phyloP scores from a whole-genome alignment of 2,797 vertebrate genomes.

The Schizothorax lantsangensis region DNA sequence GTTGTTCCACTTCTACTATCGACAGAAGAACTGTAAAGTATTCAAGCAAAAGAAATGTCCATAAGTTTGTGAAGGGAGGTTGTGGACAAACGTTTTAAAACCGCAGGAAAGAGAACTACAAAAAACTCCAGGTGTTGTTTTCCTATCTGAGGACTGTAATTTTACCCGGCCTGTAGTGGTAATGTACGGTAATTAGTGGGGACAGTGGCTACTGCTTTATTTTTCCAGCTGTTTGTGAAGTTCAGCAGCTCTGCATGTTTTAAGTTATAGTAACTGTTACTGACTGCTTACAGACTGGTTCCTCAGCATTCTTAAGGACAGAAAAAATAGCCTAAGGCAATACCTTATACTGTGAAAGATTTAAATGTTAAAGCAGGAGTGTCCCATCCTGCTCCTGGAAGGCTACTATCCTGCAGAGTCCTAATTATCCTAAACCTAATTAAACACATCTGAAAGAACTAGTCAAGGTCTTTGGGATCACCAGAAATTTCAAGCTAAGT shows the following conservation, averaged over 20 bases:
- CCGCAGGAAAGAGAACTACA: background rate
- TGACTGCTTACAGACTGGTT: background rate
- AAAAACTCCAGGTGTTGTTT: slow-evolving; percentile 7
- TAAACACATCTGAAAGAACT: slow-evolving; percentile 8
- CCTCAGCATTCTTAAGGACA: slow-evolving; percentile 5
- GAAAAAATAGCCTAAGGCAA: background rate
- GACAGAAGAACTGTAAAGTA: background rate
- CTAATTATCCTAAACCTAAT: background rate
- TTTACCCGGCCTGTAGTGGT: background rate
- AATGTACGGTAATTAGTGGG: slow-evolving; percentile 36
- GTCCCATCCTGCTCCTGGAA: background rate
- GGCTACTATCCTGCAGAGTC: background rate
- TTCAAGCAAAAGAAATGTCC: background rate
- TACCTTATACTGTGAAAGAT: background rate
- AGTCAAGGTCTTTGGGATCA: background rate
- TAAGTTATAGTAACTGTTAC: slow-evolving; percentile 1
- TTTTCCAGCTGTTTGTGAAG: slow-evolving; percentile 40
- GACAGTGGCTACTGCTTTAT: slow-evolving; percentile 26
- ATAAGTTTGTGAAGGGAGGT: background rate
- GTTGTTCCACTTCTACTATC: background rate
- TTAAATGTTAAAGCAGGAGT: background rate
- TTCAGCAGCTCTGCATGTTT: slow-evolving; percentile 22
- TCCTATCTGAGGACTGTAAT: background rate
- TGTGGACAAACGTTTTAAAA: background rate
- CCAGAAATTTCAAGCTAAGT: background rate